A percentile compares a stretch with the other conserved stretches of the same genome.
These are phyloP conservation scores for Xylocopa sonorina DNA, from an alignment of 1,140 invertebrate species.

Conservation along the genomic window DNA sequence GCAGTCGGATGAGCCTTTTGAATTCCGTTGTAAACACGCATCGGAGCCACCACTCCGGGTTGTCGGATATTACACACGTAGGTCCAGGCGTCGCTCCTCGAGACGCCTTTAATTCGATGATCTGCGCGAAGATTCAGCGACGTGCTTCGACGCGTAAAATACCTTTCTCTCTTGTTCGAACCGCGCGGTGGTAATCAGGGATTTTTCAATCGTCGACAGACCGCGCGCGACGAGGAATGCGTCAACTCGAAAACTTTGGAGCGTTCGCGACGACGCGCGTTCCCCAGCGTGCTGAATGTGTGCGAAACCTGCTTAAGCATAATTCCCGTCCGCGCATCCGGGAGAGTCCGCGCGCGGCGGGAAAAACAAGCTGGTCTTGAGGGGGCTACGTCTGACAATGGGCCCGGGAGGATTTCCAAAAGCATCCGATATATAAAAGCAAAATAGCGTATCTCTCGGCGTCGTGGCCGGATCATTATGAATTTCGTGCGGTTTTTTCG, in stretches of 20 bases:
- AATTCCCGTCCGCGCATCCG: not conserved
- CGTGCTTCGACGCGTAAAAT: not conserved
- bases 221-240: not conserved
- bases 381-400: conserved; percentile 2
- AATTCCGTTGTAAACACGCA: conserved; percentile 48
- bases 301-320: not conserved
- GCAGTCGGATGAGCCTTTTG: conserved; percentile 43
- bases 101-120: conserved; percentile 32
- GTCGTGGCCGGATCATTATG: conserved; percentile 71
- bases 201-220: not conserved
- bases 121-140: not conserved
- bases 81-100: not conserved
- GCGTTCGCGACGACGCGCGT: too few relatives aligned
- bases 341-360: too few relatives aligned
- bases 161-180: not conserved
- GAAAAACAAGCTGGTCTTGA: not conserved
- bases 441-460: conserved; percentile 51
- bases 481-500: conserved; percentile 76
- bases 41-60: conserved; percentile 22
- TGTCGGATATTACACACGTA: conserved; percentile 36
- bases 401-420: not conserved
- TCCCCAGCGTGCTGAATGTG: not conserved
- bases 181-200: not conserved
- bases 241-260: not conserved
- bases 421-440: conserved; percentile 39